Percentiles rank a stretch among this genome's conserved stretches.
Evolutionary conservation across 1,140 invertebrate species (phyloP).

Genomic region (Berghia stephanieae): DNA sequence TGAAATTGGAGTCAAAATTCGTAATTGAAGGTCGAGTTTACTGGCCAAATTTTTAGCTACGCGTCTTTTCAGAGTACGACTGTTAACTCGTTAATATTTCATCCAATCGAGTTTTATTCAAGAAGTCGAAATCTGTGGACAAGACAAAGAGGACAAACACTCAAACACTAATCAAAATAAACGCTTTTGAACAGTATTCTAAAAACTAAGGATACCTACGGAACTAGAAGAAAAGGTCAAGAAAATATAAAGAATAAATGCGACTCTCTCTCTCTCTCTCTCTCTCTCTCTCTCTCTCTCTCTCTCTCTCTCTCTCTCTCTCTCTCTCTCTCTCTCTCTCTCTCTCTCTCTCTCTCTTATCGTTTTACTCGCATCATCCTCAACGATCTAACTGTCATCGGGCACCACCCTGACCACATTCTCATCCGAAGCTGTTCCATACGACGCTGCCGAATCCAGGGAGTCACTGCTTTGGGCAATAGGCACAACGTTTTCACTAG

Average conservation of each 20-base stretch:
- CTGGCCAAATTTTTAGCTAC: no score
- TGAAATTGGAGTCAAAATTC: no score
- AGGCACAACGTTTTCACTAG: no score
- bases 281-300: slow-evolving; percentile 16
- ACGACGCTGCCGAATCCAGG: not conserved
- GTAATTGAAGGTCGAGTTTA: no score
- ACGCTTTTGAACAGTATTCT: not conserved
- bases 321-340: slow-evolving; percentile 22
- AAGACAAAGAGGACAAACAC: no score
- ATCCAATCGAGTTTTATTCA: no score
- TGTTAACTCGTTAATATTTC: no score
- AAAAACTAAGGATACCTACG: not conserved
- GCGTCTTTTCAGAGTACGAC: no score
- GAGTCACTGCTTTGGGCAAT: no score
- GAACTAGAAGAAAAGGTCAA: not conserved
- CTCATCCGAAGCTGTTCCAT: not conserved
- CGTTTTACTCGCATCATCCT: no score
- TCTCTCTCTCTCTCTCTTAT: slow-evolving; percentile 4
- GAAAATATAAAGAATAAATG: not conserved
- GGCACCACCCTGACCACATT: not conserved
- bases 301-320: slow-evolving; percentile 14
- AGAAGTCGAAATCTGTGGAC: no score
- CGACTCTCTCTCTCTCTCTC: slow-evolving; percentile 8
- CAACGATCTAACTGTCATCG: not conserved
- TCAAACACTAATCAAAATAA: not conserved